Conservation (phyloP, 2,888 invertebrate species). For the Tinea pellionella region DNA sequence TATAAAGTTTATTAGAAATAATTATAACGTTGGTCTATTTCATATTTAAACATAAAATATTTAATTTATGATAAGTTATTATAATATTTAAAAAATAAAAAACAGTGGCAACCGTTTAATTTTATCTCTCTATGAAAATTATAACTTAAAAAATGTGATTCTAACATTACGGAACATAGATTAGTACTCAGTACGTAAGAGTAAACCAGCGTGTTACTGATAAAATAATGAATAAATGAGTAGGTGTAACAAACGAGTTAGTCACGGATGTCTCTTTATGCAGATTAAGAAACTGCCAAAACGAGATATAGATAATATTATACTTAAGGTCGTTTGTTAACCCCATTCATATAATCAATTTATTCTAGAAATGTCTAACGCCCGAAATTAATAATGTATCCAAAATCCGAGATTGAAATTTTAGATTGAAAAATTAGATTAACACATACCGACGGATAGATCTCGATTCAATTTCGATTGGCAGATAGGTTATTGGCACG, state of each 20-base stretch:
- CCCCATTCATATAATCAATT: neutral
- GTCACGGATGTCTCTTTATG: neutral
- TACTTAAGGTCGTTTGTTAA: conserved; percentile 10
- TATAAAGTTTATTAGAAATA: neutral
- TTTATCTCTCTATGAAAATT: neutral
- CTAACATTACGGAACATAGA: too few relatives aligned
- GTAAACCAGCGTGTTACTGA: too few relatives aligned
- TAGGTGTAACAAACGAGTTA: neutral
- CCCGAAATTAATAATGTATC: too few relatives aligned
- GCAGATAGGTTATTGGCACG: too few relatives aligned
- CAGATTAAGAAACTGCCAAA: conserved; percentile 1
- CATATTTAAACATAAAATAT: neutral
- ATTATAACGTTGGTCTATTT: neutral
- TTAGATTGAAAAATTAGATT: too few relatives aligned
- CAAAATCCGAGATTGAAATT: too few relatives aligned
- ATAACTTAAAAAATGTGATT: too few relatives aligned
- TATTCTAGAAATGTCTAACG: neutral
- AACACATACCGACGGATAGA: too few relatives aligned
- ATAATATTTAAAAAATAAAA: neutral
- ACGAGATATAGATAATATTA: neutral
- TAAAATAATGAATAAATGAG: neutral
- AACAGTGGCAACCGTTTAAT: neutral
- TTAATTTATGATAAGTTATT: conserved; percentile 6
- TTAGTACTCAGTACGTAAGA: too few relatives aligned
- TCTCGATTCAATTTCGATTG: too few relatives aligned